A percentile compares a stretch with the other conserved stretches of the same genome.
These are phyloP conservation scores for Lampris megalopsis DNA, from an alignment of 2,113 vertebrate genomes.

Conservation along the genomic window DNA sequence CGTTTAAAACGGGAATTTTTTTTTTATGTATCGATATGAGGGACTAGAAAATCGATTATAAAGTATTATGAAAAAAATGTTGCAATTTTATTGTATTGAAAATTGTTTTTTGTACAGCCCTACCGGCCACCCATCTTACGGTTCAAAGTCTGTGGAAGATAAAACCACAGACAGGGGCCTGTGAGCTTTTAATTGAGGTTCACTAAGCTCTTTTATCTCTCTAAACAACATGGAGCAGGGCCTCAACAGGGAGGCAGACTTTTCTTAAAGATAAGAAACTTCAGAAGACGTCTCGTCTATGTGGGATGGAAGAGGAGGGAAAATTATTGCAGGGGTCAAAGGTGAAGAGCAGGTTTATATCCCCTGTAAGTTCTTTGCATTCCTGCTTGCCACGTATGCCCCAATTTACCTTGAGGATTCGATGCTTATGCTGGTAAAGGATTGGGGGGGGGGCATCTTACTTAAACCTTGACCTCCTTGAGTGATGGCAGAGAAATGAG, in stretches of 20 bases:
- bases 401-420: constrained; percentile 6
- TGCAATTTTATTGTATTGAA: too few relatives aligned
- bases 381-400: constrained; percentile 17
- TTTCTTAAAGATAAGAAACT: constrained; percentile 35
- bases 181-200: constrained; percentile 9
- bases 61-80: too few relatives aligned
- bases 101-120: background rate
- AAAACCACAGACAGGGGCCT: constrained; percentile 42
- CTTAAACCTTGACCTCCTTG: constrained; percentile 44
- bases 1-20: too few relatives aligned
- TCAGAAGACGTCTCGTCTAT: background rate
- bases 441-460: constrained; percentile 2
- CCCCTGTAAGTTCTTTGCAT: constrained; percentile 41
- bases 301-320: constrained; percentile 37
- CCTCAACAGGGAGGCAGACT: background rate
- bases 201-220: constrained; percentile 20
- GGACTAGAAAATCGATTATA: too few relatives aligned
- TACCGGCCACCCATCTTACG: constrained; percentile 1
- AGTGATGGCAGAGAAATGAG: constrained; percentile 5
- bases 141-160: constrained; percentile 32
- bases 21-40: too few relatives aligned
- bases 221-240: background rate
- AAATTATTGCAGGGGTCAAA: constrained; percentile 39
- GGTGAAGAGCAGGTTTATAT: constrained; percentile 53
- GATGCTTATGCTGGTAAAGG: background rate